Evolutionary conservation across 2,888 invertebrate species (phyloP), one percentile per base, ranked within the genome.

Genomic region (Hypolimnas misippus): DNA sequence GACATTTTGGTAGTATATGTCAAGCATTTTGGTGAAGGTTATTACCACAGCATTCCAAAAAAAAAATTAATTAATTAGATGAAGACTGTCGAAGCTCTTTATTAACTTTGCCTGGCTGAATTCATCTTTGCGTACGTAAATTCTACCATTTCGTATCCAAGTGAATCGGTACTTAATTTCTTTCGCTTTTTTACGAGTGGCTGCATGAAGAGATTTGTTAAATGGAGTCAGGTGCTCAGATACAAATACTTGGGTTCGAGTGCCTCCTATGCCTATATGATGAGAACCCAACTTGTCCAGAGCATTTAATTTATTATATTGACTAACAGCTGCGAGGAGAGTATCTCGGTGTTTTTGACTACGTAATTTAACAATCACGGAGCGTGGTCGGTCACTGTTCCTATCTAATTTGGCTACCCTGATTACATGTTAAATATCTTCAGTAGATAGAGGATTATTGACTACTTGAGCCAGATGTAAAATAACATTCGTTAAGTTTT

Each of bases 301-400:
- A 33, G 33, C 10, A 33, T 33, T 33, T 10, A 0, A 3, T 33
- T 33, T 33, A 25, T 25, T 25, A 25, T 14, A 46, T 19, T 46
- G 7, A 46, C 4, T 5, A 6, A 46, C 19, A 5, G 46, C 46
- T 19, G 19, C 46, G 2, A 19, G 19, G n/a, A 46, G 46, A 19
- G 46, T 1, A 10, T 46, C 19, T 8, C 46, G 42, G 17, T 42
- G 42, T 14, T 17, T 42, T 42, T 5, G 52, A 29, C 19, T 52
- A 5, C 54, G 60, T n/a, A 54, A 29, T 35, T 60, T 60, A n/a
- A 49, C 54, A 7, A 60, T 33, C 6, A 54, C 44, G 3, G 54
- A 35, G 12, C 54, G 49, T 12, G 61, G 55, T 38, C 29, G 54
- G 19, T 46, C 35, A 38, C 33, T 12, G 1, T 12, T 10, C 8